phyloP scores from a whole-genome alignment of 1,140 invertebrate species.

The Manduca sexta region DNA sequence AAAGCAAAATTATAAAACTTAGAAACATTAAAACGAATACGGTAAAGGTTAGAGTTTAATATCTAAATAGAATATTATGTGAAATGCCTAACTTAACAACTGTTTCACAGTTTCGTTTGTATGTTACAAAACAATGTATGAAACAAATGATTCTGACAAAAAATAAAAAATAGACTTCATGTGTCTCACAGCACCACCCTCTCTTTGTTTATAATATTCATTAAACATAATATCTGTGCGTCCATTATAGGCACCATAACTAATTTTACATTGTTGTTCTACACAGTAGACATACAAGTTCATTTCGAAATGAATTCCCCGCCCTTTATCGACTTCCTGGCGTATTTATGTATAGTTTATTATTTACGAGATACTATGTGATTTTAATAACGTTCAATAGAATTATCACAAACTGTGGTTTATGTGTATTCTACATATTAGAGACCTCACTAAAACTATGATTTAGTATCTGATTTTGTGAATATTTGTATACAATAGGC shows the following conservation, averaged over 20 bases:
- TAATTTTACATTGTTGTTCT: constrained; percentile 60
- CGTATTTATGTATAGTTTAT: constrained; percentile 12
- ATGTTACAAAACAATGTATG: not conserved
- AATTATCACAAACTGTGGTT: too few relatives aligned
- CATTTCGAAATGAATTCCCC: constrained; percentile 69
- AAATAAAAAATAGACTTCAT: not conserved
- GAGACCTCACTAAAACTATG: too few relatives aligned
- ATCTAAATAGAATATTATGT: constrained; percentile 52
- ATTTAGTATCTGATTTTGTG: too few relatives aligned
- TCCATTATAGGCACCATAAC: constrained; percentile 32
- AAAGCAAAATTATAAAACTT: constrained; percentile 72
- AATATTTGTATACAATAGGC: too few relatives aligned
- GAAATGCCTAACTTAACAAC: constrained; percentile 53
- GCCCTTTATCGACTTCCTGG: constrained; percentile 27
- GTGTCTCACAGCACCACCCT: too few relatives aligned
- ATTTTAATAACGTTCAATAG: too few relatives aligned
- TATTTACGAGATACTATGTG: too few relatives aligned
- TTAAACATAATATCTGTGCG: not conserved
- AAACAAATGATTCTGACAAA: not conserved
- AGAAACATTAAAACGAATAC: constrained; percentile 51
- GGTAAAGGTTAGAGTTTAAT: constrained; percentile 57
- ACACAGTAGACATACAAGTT: constrained; percentile 71
- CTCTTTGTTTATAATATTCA: too few relatives aligned
- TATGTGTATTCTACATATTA: too few relatives aligned
- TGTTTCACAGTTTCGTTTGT: constrained; percentile 47